Evolutionary conservation across 2,888 invertebrate genomes (phyloP), one percentile per base, ranked within the genome.

Genomic region (Epirrhoe tristata): DNA sequence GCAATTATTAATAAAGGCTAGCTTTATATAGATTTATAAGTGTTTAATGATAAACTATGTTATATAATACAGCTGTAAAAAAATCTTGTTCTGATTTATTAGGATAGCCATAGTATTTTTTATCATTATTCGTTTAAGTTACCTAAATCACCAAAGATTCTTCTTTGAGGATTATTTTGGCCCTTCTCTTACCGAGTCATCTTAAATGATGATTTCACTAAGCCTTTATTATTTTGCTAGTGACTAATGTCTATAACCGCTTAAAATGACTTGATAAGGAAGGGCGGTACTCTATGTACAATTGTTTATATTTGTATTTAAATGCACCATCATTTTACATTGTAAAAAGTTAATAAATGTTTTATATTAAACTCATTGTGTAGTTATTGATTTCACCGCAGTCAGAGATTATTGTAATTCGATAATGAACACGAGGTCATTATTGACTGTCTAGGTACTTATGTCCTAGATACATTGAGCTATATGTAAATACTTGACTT

Each of bases 381-480:
- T 43, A 76, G 77, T 78, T 80, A 59, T 69, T 80, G 67, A 71
- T 77, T 73, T 74, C 74, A 78, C 81, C 82, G 56, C 85, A 84
- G 81, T 81, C 67, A 51, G 60, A 69, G 69, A 60, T 63, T 58
- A 50, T 58, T 67, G 71, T 68, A 67, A 72, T 60, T 43, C 7
- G 58, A 67, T 63, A 71, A 52, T 59, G 55, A 32, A 54, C 52
- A 10, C 54, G 66, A 71, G 73, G 71, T 62, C 70, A 55, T 63
- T 58, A 39, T 58, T 54, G 50, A 55, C 39, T 51, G 17, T 5
- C 17, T 56, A 8, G 12, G 12, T 43, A 56, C 24, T 34, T 8
- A 24, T 43, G 39, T 17, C 43, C 55, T 46, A 52, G 32, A n/a
- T 53, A 24, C 24, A 24, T 24, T 24, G 56, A 31, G 50, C 39